A percentile compares a stretch with the other conserved stretches of the same genome.
phyloP scores from a whole-genome alignment of 2,888 invertebrate species.

The Timema podura region DNA sequence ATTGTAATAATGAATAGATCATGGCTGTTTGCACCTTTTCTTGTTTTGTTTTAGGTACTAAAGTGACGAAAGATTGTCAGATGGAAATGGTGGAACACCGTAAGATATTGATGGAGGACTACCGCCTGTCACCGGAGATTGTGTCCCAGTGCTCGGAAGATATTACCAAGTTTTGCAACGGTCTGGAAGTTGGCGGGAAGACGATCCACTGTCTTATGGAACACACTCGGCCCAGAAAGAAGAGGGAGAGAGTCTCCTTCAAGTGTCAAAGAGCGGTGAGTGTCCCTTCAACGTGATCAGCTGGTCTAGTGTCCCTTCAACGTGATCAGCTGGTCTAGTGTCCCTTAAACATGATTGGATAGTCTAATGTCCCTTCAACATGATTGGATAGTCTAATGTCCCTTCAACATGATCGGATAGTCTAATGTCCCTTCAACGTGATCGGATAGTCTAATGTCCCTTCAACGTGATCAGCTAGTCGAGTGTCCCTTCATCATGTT shows the following conservation, averaged over 20 bases:
- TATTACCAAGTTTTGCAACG: slow-evolving; percentile 68
- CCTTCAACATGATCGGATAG: too few species aligned
- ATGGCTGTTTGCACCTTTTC: neutral
- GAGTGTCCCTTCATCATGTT: too few species aligned
- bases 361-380: too few species aligned
- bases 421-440: too few species aligned
- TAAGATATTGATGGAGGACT: slow-evolving; percentile 88
- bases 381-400: too few species aligned
- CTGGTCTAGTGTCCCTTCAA: too few species aligned
- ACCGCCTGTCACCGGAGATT: slow-evolving; percentile 87
- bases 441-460: too few species aligned
- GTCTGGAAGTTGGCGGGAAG: slow-evolving; percentile 71
- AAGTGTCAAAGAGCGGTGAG: slow-evolving; percentile 70
- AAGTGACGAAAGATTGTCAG: slow-evolving; percentile 73
- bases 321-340: too few species aligned
- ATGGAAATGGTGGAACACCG: slow-evolving; percentile 89
- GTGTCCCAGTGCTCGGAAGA: slow-evolving; percentile 83
- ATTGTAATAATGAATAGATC: too few species aligned
- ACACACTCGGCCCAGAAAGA: slow-evolving; percentile 64
- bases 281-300: slow-evolving; percentile 25
- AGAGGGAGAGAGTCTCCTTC: slow-evolving; percentile 61
- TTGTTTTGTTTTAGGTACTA: slow-evolving; percentile 43
- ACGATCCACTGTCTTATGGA: slow-evolving; percentile 96
- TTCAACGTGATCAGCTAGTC: too few species aligned
- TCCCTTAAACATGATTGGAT: too few species aligned